These are phyloP conservation scores for Microtus ochrogaster DNA, from an alignment of 2,113 vertebrate species.

Conservation along the genomic window DNA sequence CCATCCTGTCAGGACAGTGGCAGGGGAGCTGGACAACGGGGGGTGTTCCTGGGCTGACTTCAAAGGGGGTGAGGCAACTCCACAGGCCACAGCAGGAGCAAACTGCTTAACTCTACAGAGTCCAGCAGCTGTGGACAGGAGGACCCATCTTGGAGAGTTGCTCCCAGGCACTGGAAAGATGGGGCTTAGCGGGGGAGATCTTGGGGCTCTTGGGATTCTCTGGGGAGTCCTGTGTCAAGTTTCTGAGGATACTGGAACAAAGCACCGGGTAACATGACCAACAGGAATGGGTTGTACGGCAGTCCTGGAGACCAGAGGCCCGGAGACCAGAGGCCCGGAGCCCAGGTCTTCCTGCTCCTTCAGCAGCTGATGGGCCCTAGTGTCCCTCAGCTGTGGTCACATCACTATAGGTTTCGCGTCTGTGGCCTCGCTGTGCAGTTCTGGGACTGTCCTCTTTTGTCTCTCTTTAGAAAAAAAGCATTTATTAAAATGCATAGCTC, in stretches of 20 bases:
- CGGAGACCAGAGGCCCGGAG: fast-evolving
- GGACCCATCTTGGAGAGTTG: fast-evolving
- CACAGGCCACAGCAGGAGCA: fast-evolving
- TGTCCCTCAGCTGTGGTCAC: fast-evolving
- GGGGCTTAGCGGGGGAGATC: fast-evolving
- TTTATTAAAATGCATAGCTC: background rate
- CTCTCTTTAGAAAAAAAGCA: background rate
- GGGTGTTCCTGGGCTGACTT: background rate
- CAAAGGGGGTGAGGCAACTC: background rate
- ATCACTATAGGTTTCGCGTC: fast-evolving
- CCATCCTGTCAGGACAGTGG: background rate
- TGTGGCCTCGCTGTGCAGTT: too few relatives aligned
- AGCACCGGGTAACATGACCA: fast-evolving
- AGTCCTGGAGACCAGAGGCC: background rate
- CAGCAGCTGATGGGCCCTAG: background rate
- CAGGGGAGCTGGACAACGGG: background rate
- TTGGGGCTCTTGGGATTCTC: too few relatives aligned
- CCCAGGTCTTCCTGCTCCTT: background rate
- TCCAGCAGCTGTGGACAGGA: fast-evolving
- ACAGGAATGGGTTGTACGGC: background rate
- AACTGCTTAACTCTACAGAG: background rate
- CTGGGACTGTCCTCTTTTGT: background rate
- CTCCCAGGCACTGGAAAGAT: background rate
- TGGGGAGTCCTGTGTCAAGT: fast-evolving
- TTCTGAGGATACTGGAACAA: background rate